phyloP scores from a whole-genome alignment of 2,888 invertebrate species.

The Oscheius sp. region DNA sequence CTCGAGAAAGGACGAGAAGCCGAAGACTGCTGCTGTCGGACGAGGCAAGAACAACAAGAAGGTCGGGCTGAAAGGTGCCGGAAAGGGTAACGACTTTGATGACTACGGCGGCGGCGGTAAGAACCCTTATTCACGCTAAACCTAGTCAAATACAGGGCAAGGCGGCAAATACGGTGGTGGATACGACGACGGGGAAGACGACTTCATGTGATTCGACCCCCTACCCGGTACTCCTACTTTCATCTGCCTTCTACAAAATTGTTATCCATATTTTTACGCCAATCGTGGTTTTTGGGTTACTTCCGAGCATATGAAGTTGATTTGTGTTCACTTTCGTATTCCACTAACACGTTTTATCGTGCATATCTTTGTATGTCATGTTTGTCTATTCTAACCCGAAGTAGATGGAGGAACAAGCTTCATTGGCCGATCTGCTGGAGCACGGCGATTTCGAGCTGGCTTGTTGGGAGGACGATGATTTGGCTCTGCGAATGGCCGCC shows the following conservation, averaged over 20 bases:
- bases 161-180: slow-evolving; percentile 5
- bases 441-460: slow-evolving; percentile 45
- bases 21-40: slow-evolving; percentile 33
- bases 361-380: background rate
- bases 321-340: background rate
- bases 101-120: slow-evolving; percentile 38
- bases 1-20: slow-evolving; percentile 59
- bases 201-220: slow-evolving; percentile 32
- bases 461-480: slow-evolving; percentile 65
- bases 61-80: slow-evolving; percentile 44
- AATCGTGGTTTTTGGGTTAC: background rate
- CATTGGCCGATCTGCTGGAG: slow-evolving; percentile 11
- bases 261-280: background rate
- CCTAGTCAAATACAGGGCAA: background rate
- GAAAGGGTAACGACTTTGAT: slow-evolving; percentile 49
- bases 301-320: background rate
- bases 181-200: slow-evolving; percentile 53
- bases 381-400: background rate
- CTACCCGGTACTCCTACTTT: background rate
- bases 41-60: slow-evolving; percentile 47
- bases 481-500: slow-evolving; percentile 64
- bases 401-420: slow-evolving; percentile 1
- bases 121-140: background rate
- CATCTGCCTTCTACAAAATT: background rate
- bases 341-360: background rate